A percentile compares a stretch with the other conserved stretches of the same genome.
Conservation (phyloP, 1,140 invertebrate species). For the Parasteatoda tepidariorum region DNA sequence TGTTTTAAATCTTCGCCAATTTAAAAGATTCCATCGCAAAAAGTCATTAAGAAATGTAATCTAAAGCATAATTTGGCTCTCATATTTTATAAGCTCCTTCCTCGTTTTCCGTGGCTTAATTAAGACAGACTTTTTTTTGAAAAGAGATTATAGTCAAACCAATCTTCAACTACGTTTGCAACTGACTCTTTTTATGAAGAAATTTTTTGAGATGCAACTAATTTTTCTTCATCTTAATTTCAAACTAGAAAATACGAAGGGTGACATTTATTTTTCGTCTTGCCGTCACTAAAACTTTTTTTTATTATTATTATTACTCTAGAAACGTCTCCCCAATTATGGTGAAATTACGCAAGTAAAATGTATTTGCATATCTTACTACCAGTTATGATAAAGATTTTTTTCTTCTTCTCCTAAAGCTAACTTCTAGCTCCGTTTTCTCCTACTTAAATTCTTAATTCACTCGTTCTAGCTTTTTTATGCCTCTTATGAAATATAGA, state of each 20-base stretch:
- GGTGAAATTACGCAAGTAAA: slow-evolving; percentile 27
- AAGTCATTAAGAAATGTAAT: neutral
- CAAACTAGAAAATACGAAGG: slow-evolving; percentile 16
- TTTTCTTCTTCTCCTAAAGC: no score
- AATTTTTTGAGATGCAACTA: slow-evolving; percentile 2
- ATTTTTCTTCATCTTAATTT: slow-evolving; percentile 42
- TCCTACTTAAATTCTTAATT: slow-evolving; percentile 6
- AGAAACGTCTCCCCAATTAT: slow-evolving; percentile 30
- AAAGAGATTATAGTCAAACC: slow-evolving; percentile 8
- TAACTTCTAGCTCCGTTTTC: no score
- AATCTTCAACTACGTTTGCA: slow-evolving; percentile 8
- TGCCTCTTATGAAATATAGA: slow-evolving; percentile 1
- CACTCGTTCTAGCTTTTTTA: slow-evolving; percentile 11
- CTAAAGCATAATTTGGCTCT: slow-evolving; percentile 22
- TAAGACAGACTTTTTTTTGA: slow-evolving; percentile 10
- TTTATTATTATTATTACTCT: neutral
- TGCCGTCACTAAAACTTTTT: no score
- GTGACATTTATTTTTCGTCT: neutral
- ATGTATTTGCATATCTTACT: slow-evolving; percentile 21
- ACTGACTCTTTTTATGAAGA: neutral
- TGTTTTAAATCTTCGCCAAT: no score
- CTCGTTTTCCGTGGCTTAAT: slow-evolving; percentile 3
- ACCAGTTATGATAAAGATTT: slow-evolving; percentile 33
- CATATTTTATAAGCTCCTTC: neutral
- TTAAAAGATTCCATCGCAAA: no score